Percentiles rank a stretch among this genome's conserved stretches.
Evolutionary conservation across 1,140 invertebrate species (phyloP).

Genomic region (Ceratina australensis): DNA sequence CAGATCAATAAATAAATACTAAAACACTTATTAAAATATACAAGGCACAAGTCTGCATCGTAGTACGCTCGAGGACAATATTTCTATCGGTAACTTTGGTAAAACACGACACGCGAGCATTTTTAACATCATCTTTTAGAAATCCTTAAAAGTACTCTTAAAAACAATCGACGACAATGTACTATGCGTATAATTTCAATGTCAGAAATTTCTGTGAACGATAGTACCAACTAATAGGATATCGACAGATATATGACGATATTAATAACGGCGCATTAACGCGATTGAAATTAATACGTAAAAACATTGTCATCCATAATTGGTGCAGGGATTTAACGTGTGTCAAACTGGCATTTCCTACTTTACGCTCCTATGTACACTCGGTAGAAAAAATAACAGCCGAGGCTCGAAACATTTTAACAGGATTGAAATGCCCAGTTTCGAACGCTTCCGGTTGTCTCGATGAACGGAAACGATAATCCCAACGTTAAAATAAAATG

Average conservation of each 20-base stretch:
- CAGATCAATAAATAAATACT: conserved; percentile 67
- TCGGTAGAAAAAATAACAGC: conserved; percentile 38
- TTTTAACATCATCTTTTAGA: neutral
- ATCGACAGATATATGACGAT: too few species aligned
- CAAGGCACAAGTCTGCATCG: conserved; percentile 66
- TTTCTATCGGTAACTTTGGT: conserved; percentile 41
- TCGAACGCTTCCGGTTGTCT: conserved; percentile 18
- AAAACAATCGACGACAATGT: too few species aligned
- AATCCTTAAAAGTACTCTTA: neutral
- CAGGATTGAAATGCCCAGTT: conserved; percentile 60
- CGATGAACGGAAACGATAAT: conserved; percentile 53
- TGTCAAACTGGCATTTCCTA: conserved; percentile 17
- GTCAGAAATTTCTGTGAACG: too few species aligned
- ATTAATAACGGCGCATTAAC: too few species aligned
- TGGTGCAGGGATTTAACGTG: conserved; percentile 17
- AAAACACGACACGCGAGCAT: conserved; percentile 22
- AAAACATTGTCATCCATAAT: conserved; percentile 6
- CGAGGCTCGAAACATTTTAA: neutral
- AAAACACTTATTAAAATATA: conserved; percentile 59
- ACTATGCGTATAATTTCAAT: too few species aligned
- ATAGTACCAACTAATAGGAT: too few species aligned
- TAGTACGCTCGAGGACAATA: conserved; percentile 15
- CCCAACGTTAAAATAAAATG: conserved; percentile 35
- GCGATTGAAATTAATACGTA: conserved; percentile 4
- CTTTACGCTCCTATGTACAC: conserved; percentile 32